Evolutionary conservation across 2,113 vertebrate species (phyloP).

Genomic region (Oreochromis tanganicae): DNA sequence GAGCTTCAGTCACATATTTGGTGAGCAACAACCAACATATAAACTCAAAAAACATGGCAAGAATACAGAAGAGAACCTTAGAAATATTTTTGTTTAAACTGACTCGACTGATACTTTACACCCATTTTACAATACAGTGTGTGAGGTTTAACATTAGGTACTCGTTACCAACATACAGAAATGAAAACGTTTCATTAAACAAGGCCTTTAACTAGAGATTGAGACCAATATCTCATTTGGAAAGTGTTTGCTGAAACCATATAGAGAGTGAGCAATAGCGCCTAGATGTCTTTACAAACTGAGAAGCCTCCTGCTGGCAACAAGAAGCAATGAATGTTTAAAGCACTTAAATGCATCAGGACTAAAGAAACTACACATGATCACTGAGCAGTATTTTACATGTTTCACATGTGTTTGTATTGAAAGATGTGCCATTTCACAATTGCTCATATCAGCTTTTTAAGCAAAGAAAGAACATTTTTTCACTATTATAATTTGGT

Average conservation of each 20-base stretch:
- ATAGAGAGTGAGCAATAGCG: not conserved
- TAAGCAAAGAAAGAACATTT: not conserved
- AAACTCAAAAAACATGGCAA: not conserved
- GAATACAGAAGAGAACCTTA: not conserved
- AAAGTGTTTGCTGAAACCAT: not conserved
- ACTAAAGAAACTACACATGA: not conserved
- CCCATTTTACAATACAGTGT: not conserved
- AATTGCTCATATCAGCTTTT: not conserved
- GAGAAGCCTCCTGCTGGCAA: not conserved
- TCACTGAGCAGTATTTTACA: not conserved
- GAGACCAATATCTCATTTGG: not conserved
- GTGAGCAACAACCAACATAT: not conserved
- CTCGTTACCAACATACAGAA: not conserved
- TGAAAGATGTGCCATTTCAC: accelerated
- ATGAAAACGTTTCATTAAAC: not conserved
- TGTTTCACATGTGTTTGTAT: not conserved
- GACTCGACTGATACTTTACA: not conserved
- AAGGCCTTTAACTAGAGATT: not conserved
- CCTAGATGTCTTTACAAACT: not conserved
- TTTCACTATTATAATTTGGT: not conserved
- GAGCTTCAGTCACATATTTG: not conserved
- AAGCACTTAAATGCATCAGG: not conserved
- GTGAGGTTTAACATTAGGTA: not conserved
- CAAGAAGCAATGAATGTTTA: not conserved
- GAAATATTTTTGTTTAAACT: not conserved